Evolutionary conservation across 2,797 vertebrate genomes (phyloP), one percentile per base, ranked within the genome.

Genomic region (Sebastes wilsoni): DNA sequence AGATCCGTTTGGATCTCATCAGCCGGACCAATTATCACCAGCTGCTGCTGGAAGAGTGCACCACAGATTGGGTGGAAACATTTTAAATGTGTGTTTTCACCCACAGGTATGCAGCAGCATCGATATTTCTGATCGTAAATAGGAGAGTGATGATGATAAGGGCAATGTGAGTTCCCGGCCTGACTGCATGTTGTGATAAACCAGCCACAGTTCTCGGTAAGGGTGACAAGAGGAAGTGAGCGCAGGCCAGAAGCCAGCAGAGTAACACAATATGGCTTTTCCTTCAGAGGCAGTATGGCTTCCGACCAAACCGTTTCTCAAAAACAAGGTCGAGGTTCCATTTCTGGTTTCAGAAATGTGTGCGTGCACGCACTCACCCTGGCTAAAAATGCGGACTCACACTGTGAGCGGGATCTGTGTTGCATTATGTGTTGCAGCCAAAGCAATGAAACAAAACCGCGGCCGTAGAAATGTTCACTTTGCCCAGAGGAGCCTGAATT

Each of bases 401-500:
- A 75, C 87, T 84, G 85, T 64, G 85, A 88, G 72, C 28, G 28
- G 66, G 88, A 86, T 95, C 95, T 95, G 95, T 91, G 85, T 93
- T 92, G 84, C 86, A 94, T 95, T 96, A 95, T 58, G 85, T 22
- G 83, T 83, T 64, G 80, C 68, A 94, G 91, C 91, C 93, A 90
- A 90, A 91, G 93, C 90, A 92, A 86, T 86, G 93, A 94, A 95
- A 95, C 89, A 85, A 92, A 93, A 83, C 90, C 87, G 71, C 82
- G 80, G 88, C 91, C 82, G 70, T 85, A 90, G 87, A 94, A 92
- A 93, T 86, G 83, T 86, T 85, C 66, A 58, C 80, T 88, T 86
- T 77, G 77, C 89, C 93, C 91, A 80, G 52, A 88, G 89, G 88
- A 90, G 74, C 54, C 34, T 59, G 73, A 80, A 75, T 72, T 76